A percentile compares a stretch with the other conserved stretches of the same genome.
phyloP scores from a whole-genome alignment of 2,113 vertebrate genomes.

The Sturnira hondurensis region DNA sequence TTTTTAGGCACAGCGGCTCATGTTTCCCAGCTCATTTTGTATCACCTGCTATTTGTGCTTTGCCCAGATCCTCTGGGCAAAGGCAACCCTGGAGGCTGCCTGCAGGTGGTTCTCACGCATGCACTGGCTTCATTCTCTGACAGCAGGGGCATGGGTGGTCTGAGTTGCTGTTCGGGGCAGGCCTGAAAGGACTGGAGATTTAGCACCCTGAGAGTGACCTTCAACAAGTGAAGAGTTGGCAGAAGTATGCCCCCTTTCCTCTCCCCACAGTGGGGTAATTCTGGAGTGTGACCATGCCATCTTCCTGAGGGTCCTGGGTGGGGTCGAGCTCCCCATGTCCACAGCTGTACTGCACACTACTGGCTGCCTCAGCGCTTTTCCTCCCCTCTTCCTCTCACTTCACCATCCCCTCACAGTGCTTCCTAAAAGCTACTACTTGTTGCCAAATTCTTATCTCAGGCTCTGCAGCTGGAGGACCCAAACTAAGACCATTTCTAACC shows the following conservation, averaged over 20 bases:
- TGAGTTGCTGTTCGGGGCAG: not conserved
- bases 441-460: not conserved
- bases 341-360: no score
- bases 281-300: not conserved
- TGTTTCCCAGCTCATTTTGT: not conserved
- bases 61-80: not conserved
- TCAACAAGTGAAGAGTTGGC: not conserved
- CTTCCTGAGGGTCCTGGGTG: not conserved
- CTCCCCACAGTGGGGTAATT: not conserved
- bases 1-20: not conserved
- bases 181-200: not conserved
- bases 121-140: not conserved
- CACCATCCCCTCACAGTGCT: not conserved
- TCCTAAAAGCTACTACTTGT: not conserved
- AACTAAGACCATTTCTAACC: not conserved
- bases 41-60: not conserved
- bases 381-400: not conserved
- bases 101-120: not conserved
- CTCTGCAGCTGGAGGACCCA: not conserved
- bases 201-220: not conserved
- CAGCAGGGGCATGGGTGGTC: not conserved
- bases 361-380: not conserved
- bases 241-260: not conserved
- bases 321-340: rapidly evolving
- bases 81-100: not conserved